These are phyloP conservation scores for Vultur gryphus DNA, from an alignment of 2,797 vertebrate species.

Conservation along the genomic window DNA sequence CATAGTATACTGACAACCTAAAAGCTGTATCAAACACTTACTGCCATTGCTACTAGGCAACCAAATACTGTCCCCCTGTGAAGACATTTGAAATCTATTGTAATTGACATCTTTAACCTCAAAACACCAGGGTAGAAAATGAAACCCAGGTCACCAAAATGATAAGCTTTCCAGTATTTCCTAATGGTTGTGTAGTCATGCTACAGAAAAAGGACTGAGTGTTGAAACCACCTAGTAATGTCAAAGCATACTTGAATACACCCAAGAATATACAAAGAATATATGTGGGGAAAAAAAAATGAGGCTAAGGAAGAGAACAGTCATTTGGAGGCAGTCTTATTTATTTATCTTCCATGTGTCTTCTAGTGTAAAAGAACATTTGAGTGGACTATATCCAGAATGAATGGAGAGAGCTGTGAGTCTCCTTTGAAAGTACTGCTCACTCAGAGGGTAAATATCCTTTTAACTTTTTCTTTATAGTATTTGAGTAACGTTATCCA, in stretches of 20 bases:
- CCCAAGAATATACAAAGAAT: neutral
- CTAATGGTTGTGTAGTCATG: neutral
- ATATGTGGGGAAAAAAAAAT: accelerated
- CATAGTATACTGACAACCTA: neutral
- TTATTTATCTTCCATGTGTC: neutral
- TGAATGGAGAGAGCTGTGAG: neutral
- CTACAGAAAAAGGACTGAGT: neutral
- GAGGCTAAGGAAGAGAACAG: neutral
- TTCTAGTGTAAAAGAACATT: neutral
- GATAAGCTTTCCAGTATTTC: neutral
- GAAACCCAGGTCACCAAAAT: neutral
- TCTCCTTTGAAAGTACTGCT: neutral
- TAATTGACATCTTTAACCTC: neutral
- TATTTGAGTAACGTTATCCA: neutral
- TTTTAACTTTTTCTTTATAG: neutral
- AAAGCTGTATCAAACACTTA: neutral
- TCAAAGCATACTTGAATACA: neutral
- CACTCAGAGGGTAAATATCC: neutral
- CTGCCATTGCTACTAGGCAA: neutral
- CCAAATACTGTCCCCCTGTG: neutral
- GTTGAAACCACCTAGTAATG: neutral
- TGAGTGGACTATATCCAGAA: neutral
- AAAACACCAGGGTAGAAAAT: neutral
- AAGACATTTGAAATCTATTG: neutral
- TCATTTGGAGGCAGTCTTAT: neutral